These are phyloP conservation scores for Psilopogon haemacephalus DNA, from an alignment of 2,113 vertebrate species.

Conservation along the genomic window DNA sequence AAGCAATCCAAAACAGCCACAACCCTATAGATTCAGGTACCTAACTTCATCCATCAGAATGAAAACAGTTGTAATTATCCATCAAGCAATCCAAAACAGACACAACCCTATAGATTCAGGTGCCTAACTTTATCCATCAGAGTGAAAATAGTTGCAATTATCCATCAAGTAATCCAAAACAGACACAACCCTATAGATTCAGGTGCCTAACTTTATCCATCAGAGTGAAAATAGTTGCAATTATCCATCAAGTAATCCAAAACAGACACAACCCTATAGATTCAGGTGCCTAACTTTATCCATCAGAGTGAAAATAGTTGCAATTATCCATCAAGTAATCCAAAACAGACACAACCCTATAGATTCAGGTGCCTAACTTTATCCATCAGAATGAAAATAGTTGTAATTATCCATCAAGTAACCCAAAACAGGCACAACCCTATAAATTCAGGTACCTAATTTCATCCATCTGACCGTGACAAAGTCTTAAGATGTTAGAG, in stretches of 20 bases:
- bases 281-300: not conserved
- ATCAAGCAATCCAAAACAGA: not conserved
- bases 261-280: not conserved
- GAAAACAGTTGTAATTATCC: not conserved
- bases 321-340: too few relatives aligned
- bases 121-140: not conserved
- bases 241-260: not conserved
- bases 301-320: too few relatives aligned
- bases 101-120: not conserved
- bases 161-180: not conserved
- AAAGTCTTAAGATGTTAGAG: not conserved
- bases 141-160: not conserved
- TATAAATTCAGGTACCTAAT: too few relatives aligned
- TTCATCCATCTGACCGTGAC: not conserved
- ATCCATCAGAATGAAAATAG: too few relatives aligned
- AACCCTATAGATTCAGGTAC: not conserved
- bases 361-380: too few relatives aligned
- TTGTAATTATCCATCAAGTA: too few relatives aligned
- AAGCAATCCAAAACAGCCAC: not conserved
- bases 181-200: not conserved
- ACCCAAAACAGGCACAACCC: too few relatives aligned
- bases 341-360: too few relatives aligned
- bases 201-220: not conserved
- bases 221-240: not conserved
- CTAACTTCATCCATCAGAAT: not conserved